Base-by-base conservation (phyloP, 2,888 invertebrate species). In the Leucophenga maculata region DNA sequence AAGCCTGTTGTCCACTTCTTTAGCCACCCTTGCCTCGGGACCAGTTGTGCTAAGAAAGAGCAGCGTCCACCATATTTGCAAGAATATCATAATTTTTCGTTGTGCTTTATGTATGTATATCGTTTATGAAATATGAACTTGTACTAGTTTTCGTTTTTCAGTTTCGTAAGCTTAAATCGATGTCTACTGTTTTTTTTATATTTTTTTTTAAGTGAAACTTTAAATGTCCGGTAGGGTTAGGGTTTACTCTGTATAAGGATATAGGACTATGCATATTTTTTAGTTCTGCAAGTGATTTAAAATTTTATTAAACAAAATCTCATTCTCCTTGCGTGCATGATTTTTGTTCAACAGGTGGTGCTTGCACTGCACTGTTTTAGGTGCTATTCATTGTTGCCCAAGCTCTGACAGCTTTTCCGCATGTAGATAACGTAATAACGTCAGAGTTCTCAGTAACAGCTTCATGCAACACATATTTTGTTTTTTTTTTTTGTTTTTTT, bases 61-160 rank as follows among this genome's bases (percentile, higher is more conserved):
- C n/a, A 82, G 48, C 1, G 76, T 75, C 80, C 82, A 81, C 82
- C 82, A 81, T n/a, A 80, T 62, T 59, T 75, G 78, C 57, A 73
- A 32, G 54, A 74, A 76, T 46, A 77, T 75, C 80, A 81, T 81
- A 3, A 1, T 71, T 55, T 13, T 22, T 22, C 26, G n/a, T 22
- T 57, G n/a, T 14, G 1, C 26, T 57, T 6, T 26, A 57, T 6
- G n/a, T 57, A 3, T 20, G 11, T n/a, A 4, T 26, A 31, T 60
- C 31, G 60, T 60, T 22, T 39, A 67, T 22, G 9, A 39, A 8
- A 39, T 11, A 11, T 39, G 1, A 6, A 8, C 8, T 3, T 39
- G 8, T 39, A 11, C 8, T 6, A 39, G 3, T 39, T 39, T 39
- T 39, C 11, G 11, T 39, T 39, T 39, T 39, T 4, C 26, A 26